phyloP scores from a whole-genome alignment of 2,797 vertebrate genomes.

The Hybognathus amarus region DNA sequence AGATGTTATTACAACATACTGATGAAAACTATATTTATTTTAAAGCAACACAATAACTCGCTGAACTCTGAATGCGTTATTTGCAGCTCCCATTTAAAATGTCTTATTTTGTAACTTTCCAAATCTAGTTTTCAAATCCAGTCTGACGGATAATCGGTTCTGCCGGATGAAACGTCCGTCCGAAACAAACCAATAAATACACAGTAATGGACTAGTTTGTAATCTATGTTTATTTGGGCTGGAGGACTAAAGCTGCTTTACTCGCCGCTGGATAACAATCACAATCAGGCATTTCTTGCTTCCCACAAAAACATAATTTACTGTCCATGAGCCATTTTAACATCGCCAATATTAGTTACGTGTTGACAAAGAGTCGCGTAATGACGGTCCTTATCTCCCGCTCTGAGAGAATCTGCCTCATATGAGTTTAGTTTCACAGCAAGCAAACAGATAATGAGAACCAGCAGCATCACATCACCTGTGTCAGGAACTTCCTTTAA shows the following conservation, averaged over 20 bases:
- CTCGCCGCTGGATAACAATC: conserved; percentile 18
- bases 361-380: conserved; percentile 40
- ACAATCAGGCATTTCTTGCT: conserved; percentile 28
- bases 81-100: not conserved
- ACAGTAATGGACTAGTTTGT: conserved; percentile 27
- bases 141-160: conserved; percentile 7
- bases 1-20: not conserved
- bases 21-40: not conserved
- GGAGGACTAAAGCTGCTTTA: conserved; percentile 32
- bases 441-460: not conserved
- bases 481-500: not conserved
- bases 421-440: not conserved
- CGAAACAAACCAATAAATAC: conserved; percentile 32
- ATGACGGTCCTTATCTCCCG: conserved; percentile 31
- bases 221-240: conserved; percentile 35
- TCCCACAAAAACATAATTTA: conserved; percentile 30
- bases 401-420: conserved; percentile 10
- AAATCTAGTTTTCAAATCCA: conserved; percentile 22
- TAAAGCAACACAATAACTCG: not conserved
- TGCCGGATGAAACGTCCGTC: conserved; percentile 3
- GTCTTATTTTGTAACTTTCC: not conserved
- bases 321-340: conserved; percentile 27
- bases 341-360: conserved; percentile 59
- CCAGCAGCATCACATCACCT: conserved; percentile 9
- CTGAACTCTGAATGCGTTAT: not conserved